These are phyloP conservation scores for Phalacrocorax carbo DNA, from an alignment of 2,113 vertebrate genomes.

Conservation along the genomic window DNA sequence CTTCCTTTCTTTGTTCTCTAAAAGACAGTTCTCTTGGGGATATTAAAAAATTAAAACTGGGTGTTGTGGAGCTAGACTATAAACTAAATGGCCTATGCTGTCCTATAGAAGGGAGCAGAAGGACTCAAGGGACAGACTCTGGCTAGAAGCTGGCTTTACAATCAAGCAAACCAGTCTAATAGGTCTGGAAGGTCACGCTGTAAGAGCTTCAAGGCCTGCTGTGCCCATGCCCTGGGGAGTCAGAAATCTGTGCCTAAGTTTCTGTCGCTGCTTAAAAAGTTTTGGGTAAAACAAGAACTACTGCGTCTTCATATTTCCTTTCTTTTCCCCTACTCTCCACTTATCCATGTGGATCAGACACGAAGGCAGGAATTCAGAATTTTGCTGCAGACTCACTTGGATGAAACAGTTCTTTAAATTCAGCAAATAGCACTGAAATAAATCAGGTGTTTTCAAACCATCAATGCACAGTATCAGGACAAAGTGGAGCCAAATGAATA, in stretches of 20 bases:
- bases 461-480: neutral
- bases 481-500: neutral
- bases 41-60: constrained; percentile 26
- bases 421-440: neutral
- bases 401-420: neutral
- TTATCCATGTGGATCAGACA: neutral
- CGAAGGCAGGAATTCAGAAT: neutral
- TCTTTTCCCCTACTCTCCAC: neutral
- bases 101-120: neutral
- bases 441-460: neutral
- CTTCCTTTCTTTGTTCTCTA: neutral
- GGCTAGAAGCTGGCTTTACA: neutral
- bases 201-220: neutral
- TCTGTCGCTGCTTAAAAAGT: neutral
- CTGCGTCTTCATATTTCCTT: rapidly evolving
- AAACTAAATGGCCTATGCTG: neutral
- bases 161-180: neutral
- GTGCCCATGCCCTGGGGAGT: neutral
- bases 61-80: constrained; percentile 5
- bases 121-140: neutral
- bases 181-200: neutral
- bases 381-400: neutral
- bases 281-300: neutral
- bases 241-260: neutral
- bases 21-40: neutral